phyloP scores from a whole-genome alignment of 2,113 vertebrate genomes.

The Telmatochromis bifrenatus region DNA sequence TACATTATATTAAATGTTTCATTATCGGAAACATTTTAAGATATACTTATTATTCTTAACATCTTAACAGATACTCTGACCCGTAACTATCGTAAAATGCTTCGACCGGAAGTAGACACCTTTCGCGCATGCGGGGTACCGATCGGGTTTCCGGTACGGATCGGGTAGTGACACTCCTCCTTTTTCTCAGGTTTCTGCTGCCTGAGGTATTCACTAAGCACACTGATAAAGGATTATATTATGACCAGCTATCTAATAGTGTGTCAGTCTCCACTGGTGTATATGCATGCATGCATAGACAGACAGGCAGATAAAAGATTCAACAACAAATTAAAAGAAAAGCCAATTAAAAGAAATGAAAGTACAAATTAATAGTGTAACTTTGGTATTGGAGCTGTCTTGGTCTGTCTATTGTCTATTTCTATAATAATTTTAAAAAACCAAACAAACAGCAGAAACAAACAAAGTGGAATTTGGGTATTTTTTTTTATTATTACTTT shows the following conservation, averaged over 20 bases:
- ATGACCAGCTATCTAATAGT: not conserved
- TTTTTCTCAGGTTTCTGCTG: not conserved
- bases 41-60: too few species aligned
- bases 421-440: not conserved
- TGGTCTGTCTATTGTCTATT: not conserved
- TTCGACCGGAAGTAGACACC: too few species aligned
- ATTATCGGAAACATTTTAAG: too few species aligned
- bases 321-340: fast-evolving
- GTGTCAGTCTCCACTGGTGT: not conserved
- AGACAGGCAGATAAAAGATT: not conserved
- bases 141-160: too few species aligned
- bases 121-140: too few species aligned
- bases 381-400: fast-evolving
- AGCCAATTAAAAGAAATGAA: not conserved
- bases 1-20: too few species aligned
- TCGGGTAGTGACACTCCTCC: not conserved
- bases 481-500: not conserved
- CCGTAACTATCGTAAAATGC: too few species aligned
- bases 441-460: not conserved
- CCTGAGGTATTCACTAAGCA: not conserved
- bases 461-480: not conserved
- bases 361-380: not conserved
- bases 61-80: too few species aligned
- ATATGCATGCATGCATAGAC: not conserved
- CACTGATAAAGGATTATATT: not conserved